These are phyloP conservation scores for Chrysolina haemoptera DNA, from an alignment of 2,888 invertebrate species.

Conservation along the genomic window DNA sequence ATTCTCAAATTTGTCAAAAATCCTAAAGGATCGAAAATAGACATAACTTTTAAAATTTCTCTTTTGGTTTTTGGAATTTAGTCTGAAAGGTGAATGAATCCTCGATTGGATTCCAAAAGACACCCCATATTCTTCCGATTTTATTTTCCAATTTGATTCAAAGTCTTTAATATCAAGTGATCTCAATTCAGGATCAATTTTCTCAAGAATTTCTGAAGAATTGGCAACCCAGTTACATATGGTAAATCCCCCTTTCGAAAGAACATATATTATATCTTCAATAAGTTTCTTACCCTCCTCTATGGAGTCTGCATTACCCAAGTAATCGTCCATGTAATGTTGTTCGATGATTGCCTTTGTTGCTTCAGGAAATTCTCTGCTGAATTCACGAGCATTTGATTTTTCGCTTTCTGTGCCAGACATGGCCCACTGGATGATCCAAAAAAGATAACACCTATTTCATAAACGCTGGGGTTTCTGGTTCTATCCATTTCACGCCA, in stretches of 20 bases:
- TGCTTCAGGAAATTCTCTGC: background rate
- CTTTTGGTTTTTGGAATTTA: conserved; percentile 16
- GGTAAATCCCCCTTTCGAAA: background rate
- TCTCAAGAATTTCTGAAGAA: background rate
- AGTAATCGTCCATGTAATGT: no score
- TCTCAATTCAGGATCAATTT: background rate
- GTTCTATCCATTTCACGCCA: background rate
- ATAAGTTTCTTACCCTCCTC: background rate
- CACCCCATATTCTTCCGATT: background rate
- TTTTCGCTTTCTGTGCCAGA: background rate
- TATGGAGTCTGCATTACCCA: no score
- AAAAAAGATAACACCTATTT: no score
- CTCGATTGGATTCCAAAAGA: background rate
- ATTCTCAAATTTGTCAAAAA: conserved; percentile 9
- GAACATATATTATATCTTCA: background rate
- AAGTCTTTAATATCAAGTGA: background rate
- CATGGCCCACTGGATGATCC: no score
- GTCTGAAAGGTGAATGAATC: background rate
- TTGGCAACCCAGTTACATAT: background rate
- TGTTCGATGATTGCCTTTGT: no score
- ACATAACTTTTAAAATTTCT: conserved; percentile 11
- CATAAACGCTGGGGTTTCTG: no score
- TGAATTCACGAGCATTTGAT: no score
- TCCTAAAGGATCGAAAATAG: conserved; percentile 1
- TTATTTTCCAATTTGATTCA: background rate